Evolutionary conservation across 2,888 invertebrate species (phyloP).

Genomic region (Aleiodes testaceus): DNA sequence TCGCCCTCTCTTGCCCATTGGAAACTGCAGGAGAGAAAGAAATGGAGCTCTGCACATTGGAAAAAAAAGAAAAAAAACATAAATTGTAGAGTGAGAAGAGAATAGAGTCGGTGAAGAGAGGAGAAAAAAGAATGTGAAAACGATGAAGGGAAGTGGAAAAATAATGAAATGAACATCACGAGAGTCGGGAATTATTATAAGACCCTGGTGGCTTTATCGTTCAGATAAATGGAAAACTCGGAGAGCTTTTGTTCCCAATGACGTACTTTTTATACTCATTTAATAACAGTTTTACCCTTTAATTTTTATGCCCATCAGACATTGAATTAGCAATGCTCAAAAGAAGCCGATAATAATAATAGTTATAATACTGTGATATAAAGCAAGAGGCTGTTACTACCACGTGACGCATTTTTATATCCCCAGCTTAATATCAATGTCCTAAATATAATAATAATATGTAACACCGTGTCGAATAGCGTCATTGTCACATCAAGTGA

Average conservation of each 20-base stretch:
- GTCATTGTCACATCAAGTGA: constrained; percentile 23
- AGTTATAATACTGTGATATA: constrained; percentile 69
- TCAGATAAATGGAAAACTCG: constrained; percentile 61
- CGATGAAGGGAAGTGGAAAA: constrained; percentile 57
- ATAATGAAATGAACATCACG: constrained; percentile 72
- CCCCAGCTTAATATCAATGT: constrained; percentile 31
- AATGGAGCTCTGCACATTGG: constrained; percentile 35
- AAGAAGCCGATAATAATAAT: constrained; percentile 64
- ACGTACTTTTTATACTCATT: background rate
- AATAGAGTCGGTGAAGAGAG: constrained; percentile 40
- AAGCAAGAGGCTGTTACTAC: constrained; percentile 65
- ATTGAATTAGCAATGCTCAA: constrained; percentile 11
- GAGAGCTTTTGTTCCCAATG: background rate
- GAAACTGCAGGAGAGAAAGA: constrained; percentile 44
- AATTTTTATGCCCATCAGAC: background rate
- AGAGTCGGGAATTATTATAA: constrained; percentile 70
- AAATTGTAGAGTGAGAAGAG: constrained; percentile 10
- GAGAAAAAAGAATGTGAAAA: constrained; percentile 37
- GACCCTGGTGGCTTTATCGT: constrained; percentile 55
- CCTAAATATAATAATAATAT: constrained; percentile 47
- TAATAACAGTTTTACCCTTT: background rate
- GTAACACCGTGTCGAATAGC: constrained; percentile 50
- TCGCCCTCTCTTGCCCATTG: constrained; percentile 67
- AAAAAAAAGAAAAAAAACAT: constrained; percentile 26
- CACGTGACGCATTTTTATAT: constrained; percentile 71